Base-by-base conservation (phyloP, 2,888 invertebrate species). In the Nesidiocoris tenuis region DNA sequence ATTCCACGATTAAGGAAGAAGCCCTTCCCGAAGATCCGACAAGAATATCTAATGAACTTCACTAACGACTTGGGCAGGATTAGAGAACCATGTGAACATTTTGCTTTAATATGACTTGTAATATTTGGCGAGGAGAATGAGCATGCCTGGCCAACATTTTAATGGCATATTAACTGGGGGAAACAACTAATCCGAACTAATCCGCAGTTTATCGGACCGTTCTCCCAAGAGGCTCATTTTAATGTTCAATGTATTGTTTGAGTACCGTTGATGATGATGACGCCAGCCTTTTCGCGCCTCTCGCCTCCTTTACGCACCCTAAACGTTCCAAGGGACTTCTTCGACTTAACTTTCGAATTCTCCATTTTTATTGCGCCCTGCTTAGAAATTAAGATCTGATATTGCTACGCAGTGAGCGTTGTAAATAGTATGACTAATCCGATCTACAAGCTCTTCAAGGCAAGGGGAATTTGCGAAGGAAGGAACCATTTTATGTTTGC, bases 81-180 rank as follows among this genome's bases (percentile, higher is more conserved):
- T 75, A 75, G 74, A 75, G 61, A 75, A 39, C 74, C 74, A 75
- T 75, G 74, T 75, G 74, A 75, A 75, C 74, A 75, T 66, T 75
- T 57, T 57, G 66, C 74, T 75, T 75, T 75, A 75, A 75, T 75
- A 75, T 75, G 74, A 75, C 74, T 75, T 75, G 74, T 75, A 66
- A 75, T 75, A 75, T 75, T 75, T 75, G 66, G 74, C n/a, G 39
- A 25, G 59, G 66, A 59, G 65, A 63, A 23, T 39, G 57, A 54
- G 24, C 18, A 21, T 65, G 57, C 66, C 74, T 39, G 74, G 66
- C 66, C 66, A 65, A 75, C 74, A 75, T 75, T 75, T 66, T 75
- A 75, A 75, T 75, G 74, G 74, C 66, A 75, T 61, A 75, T 75
- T 75, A 75, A 59, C 59, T 39, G 74, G 22, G 39, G 59, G 74